A percentile compares a stretch with the other conserved stretches of the same genome.
phyloP scores from a whole-genome alignment of 2,797 vertebrate genomes.

The Galago senegalensis region DNA sequence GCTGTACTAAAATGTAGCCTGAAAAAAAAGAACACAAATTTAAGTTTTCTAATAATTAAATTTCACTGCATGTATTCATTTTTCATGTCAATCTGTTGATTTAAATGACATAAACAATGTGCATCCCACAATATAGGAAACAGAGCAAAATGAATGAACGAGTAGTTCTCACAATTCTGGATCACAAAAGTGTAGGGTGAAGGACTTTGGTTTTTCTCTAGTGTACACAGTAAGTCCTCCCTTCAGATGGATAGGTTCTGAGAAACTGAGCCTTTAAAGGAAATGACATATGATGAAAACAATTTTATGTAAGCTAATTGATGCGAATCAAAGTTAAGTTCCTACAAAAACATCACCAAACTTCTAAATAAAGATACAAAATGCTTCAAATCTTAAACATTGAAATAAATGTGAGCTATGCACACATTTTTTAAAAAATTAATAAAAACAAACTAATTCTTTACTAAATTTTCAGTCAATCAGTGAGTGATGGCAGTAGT shows the following conservation, averaged over 20 bases:
- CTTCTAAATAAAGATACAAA: not conserved
- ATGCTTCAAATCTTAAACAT: not conserved
- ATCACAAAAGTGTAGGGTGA: not conserved
- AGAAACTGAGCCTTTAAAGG: not conserved
- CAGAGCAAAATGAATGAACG: not conserved
- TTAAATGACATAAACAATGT: not conserved
- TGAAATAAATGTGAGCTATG: not conserved
- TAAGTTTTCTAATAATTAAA: constrained; percentile 49
- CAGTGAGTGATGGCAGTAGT: not conserved
- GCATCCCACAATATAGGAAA: not conserved
- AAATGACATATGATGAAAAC: not conserved
- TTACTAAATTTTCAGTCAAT: not conserved
- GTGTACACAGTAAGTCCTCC: not conserved
- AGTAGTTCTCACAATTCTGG: not conserved
- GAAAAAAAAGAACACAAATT: not conserved
- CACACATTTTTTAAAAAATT: not conserved
- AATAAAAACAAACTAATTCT: not conserved
- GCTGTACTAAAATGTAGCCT: constrained; percentile 9
- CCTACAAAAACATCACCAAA: not conserved
- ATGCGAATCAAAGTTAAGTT: not conserved
- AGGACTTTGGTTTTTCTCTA: not conserved
- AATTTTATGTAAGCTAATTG: not conserved
- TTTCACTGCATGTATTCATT: not conserved
- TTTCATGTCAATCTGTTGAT: not conserved
- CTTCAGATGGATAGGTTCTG: too few relatives aligned